Percentiles rank a stretch among this genome's conserved stretches.
Evolutionary conservation across 2,888 invertebrate genomes (phyloP).

Genomic region (Lacanobia oleracea): DNA sequence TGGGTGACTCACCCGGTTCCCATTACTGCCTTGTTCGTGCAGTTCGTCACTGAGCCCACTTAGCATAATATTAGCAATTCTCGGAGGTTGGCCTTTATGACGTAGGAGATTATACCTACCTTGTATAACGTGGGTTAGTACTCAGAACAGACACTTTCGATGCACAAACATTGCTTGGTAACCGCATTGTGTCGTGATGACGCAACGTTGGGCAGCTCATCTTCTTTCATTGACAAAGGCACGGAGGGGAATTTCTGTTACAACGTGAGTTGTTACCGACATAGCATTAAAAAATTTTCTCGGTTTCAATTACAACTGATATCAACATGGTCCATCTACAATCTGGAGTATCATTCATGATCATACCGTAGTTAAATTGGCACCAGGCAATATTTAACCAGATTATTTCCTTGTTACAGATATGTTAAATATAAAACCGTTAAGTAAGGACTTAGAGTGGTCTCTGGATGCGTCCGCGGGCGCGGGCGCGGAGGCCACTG

Average conservation of each 20-base stretch:
- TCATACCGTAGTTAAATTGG: too few relatives aligned
- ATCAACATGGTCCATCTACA: neutral
- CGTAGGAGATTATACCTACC: slow-evolving; percentile 19
- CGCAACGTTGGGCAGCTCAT: slow-evolving; percentile 23
- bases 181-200: slow-evolving; percentile 20
- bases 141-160: neutral
- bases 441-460: slow-evolving; percentile 88
- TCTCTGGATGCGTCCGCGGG: slow-evolving; percentile 84
- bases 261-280: neutral
- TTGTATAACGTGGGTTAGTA: slow-evolving; percentile 7
- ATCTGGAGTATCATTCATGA: neutral
- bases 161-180: slow-evolving; percentile 13
- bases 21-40: slow-evolving; percentile 13
- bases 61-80: slow-evolving; percentile 37
- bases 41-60: slow-evolving; percentile 39
- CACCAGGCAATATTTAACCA: neutral
- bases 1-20: slow-evolving; percentile 39
- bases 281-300: neutral
- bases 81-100: slow-evolving; percentile 41
- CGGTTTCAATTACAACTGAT: neutral
- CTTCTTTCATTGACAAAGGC: slow-evolving; percentile 23
- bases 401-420: slow-evolving; percentile 73
- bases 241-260: neutral
- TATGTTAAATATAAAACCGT: slow-evolving; percentile 90
- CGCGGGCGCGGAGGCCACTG: slow-evolving; percentile 86